Percentiles rank a stretch among this genome's conserved stretches.
Evolutionary conservation across 2,113 vertebrate genomes (phyloP).

Genomic region (Macrotis lagotis): DNA sequence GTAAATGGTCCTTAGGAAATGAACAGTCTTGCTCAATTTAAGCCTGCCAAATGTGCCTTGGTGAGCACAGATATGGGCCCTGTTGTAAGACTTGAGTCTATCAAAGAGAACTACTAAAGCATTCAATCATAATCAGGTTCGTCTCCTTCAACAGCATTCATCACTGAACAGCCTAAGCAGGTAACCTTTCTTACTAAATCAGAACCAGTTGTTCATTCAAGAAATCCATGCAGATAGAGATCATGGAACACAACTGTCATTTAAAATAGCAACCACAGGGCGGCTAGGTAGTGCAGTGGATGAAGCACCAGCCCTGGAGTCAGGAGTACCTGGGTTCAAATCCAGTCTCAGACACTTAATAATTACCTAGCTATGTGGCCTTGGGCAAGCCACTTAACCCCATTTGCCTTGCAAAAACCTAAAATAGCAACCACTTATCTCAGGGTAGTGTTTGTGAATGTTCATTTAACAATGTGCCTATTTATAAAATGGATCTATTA

Average conservation of each 20-base stretch:
- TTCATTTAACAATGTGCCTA: neutral
- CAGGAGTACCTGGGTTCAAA: too few species aligned
- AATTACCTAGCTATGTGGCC: too few species aligned
- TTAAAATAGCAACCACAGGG: too few species aligned
- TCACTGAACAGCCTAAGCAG: neutral
- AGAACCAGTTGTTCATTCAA: neutral
- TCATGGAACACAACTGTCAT: neutral
- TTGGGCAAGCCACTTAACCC: too few species aligned
- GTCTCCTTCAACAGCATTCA: constrained; percentile 13
- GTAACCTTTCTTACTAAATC: neutral
- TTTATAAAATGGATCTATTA: constrained; percentile 15
- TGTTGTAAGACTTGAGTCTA: neutral
- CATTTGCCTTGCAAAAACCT: too few species aligned
- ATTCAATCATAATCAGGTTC: constrained; percentile 23
- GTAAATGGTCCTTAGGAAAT: neutral
- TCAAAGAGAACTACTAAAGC: constrained; percentile 3
- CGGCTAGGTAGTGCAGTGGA: too few species aligned
- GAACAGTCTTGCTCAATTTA: constrained; percentile 2
- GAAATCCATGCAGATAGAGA: neutral
- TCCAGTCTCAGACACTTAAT: too few species aligned
- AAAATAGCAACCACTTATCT: neutral
- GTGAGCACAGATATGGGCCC: neutral
- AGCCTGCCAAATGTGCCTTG: neutral
- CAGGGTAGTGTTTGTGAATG: neutral
- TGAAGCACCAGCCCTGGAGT: too few species aligned